phyloP scores from a whole-genome alignment of 2,113 vertebrate species.

The Hiodon alosoides region DNA sequence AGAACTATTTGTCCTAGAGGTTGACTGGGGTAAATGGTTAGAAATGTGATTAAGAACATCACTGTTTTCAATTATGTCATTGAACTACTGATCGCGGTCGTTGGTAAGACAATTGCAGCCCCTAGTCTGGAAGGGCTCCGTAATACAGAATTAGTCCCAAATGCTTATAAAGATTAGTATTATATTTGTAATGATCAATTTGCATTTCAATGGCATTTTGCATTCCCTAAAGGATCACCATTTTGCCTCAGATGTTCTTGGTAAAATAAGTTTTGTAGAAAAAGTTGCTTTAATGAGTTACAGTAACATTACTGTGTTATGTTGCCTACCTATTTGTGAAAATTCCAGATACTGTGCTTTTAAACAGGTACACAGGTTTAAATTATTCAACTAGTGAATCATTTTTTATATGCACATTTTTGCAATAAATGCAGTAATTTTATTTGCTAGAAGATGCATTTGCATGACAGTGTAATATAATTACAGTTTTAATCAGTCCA shows the following conservation, averaged over 20 bases:
- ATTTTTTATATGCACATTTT: too few species aligned
- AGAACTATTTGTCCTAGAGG: background rate
- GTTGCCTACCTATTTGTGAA: background rate
- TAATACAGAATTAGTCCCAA: background rate
- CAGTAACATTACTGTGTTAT: background rate
- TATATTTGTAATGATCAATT: background rate
- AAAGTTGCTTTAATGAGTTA: background rate
- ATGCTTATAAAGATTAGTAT: background rate
- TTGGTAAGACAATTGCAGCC: background rate
- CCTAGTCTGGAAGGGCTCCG: background rate
- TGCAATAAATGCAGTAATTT: too few species aligned
- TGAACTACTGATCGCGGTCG: background rate
- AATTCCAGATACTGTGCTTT: background rate
- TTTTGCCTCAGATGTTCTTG: background rate
- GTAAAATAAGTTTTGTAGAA: background rate
- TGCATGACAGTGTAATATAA: too few species aligned
- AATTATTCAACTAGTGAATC: background rate
- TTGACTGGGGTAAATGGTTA: background rate
- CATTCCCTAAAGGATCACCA: background rate
- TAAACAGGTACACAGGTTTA: background rate
- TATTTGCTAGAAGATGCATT: too few species aligned
- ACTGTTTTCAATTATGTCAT: background rate
- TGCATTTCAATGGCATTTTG: background rate
- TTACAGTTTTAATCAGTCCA: too few species aligned
- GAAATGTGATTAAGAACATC: background rate